Evolutionary conservation across 2,888 invertebrate genomes (phyloP).

Genomic region (Drosophila nr. fundita): DNA sequence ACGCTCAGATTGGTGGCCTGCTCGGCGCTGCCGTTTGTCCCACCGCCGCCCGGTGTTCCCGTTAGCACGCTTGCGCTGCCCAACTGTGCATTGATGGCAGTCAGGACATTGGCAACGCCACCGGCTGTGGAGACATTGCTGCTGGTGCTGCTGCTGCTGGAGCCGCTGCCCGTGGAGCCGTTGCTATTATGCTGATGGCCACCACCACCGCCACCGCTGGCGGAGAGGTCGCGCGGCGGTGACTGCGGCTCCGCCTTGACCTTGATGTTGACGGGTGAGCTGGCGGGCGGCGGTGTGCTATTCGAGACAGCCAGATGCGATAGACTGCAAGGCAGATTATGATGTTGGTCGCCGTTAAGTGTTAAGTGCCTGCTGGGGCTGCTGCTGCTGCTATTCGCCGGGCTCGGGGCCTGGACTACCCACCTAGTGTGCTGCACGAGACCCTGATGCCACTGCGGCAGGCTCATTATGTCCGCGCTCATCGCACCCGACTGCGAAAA

Average conservation of each 20-base stretch:
- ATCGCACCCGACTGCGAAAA: conserved; percentile 87
- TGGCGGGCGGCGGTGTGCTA: conserved; percentile 90
- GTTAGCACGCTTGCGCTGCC: conserved; percentile 56
- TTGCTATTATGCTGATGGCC: conserved; percentile 82
- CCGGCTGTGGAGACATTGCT: conserved; percentile 67
- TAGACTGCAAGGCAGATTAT: conserved; percentile 87
- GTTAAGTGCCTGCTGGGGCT: conserved; percentile 45
- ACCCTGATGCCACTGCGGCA: conserved; percentile 88
- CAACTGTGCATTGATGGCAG: conserved; percentile 70
- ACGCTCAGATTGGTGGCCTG: conserved; percentile 86
- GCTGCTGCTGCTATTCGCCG: conserved; percentile 59
- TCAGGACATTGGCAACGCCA: conserved; percentile 44
- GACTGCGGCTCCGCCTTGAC: conserved; percentile 98
- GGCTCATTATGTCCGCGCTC: conserved; percentile 88
- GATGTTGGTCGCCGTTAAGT: conserved; percentile 60
- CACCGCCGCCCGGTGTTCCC: conserved; percentile 63
- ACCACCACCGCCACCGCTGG: conserved; percentile 61
- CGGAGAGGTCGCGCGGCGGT: conserved; percentile 92
- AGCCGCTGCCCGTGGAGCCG: conserved; percentile 66
- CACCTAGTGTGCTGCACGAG: conserved; percentile 90
- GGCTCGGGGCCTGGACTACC: conserved; percentile 62
- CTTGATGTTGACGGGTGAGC: conserved; percentile 93
- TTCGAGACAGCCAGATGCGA: conserved; percentile 92
- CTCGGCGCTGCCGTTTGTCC: conserved; percentile 75
- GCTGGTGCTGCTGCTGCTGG: conserved; percentile 75